A percentile compares a stretch with the other conserved stretches of the same genome.
phyloP scores from a whole-genome alignment of 2,797 vertebrate species.

The Discoglossus pictus region DNA sequence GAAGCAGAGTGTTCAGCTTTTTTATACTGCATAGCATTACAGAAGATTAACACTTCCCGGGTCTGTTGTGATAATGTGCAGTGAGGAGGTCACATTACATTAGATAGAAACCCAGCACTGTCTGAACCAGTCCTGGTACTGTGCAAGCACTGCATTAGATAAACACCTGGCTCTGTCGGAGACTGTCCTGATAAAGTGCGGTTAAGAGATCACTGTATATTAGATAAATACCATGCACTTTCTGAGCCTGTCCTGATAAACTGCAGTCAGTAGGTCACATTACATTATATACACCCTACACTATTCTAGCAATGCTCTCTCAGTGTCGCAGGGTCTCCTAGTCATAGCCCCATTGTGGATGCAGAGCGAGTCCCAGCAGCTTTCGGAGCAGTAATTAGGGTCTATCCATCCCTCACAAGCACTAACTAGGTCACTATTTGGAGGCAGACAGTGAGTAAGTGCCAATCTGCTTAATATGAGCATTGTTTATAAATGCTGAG shows the following conservation, averaged over 20 bases:
- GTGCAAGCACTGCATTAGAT: neutral
- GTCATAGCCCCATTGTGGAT: conserved; percentile 43
- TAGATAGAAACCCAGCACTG: neutral
- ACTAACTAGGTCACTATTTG: conserved; percentile 53
- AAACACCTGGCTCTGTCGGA: neutral
- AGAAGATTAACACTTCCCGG: too few species aligned
- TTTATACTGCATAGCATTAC: too few species aligned
- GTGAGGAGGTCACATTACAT: neutral
- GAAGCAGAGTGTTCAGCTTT: too few species aligned
- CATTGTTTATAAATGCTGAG: conserved; percentile 54
- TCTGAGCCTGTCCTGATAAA: conserved; percentile 20
- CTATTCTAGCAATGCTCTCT: too few species aligned
- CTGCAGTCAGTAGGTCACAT: too few species aligned
- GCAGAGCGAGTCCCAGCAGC: conserved; percentile 46
- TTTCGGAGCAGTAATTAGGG: conserved; percentile 49
- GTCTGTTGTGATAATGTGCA: neutral
- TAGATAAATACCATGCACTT: conserved; percentile 9
- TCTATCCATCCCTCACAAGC: conserved; percentile 48
- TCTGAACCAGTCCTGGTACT: neutral
- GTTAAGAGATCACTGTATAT: conserved; percentile 20
- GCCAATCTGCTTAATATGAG: conserved; percentile 53
- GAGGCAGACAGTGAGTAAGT: conserved; percentile 53
- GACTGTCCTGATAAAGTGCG: conserved; percentile 1
- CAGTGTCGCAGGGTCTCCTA: conserved; percentile 38
- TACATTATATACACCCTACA: too few species aligned